Conservation (phyloP, 2,888 invertebrate genomes). For the Apeira syringaria region DNA sequence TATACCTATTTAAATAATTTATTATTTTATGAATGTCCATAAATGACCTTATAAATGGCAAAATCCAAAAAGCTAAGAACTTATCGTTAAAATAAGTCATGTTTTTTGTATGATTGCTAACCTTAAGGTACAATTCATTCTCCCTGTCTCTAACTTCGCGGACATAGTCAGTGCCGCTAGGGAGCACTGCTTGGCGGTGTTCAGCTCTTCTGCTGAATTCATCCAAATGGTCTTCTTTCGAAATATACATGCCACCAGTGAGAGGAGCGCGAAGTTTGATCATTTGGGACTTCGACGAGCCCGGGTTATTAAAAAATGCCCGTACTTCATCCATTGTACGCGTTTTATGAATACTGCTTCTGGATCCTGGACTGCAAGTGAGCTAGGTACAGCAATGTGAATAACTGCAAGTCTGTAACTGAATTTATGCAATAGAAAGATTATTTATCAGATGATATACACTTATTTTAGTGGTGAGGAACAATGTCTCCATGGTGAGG, state of each 20-base stretch:
- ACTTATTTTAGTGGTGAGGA: too few relatives aligned
- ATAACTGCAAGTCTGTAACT: too few relatives aligned
- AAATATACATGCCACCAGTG: constrained; percentile 61
- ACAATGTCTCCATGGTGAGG: too few relatives aligned
- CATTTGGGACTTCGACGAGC: constrained; percentile 51
- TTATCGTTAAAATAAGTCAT: neutral
- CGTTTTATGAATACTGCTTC: too few relatives aligned
- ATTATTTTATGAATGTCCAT: too few relatives aligned
- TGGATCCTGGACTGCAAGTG: neutral
- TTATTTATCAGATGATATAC: too few relatives aligned
- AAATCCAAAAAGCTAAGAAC: too few relatives aligned
- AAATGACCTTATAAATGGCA: too few relatives aligned
- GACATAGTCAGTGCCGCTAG: constrained; percentile 62
- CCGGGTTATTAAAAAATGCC: constrained; percentile 61
- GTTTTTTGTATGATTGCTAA: constrained; percentile 35
- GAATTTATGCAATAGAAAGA: too few relatives aligned
- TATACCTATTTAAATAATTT: too few relatives aligned
- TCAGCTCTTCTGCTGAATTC: constrained; percentile 56
- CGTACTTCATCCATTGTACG: constrained; percentile 66
- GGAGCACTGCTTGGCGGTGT: constrained; percentile 56
- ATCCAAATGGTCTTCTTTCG: constrained; percentile 51
- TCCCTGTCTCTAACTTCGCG: constrained; percentile 58
- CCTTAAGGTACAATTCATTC: constrained; percentile 58
- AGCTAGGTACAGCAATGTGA: too few relatives aligned
- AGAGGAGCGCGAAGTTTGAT: constrained; percentile 58